These are phyloP conservation scores for Hydraecia micacea DNA, from an alignment of 2,888 invertebrate genomes.

Conservation along the genomic window DNA sequence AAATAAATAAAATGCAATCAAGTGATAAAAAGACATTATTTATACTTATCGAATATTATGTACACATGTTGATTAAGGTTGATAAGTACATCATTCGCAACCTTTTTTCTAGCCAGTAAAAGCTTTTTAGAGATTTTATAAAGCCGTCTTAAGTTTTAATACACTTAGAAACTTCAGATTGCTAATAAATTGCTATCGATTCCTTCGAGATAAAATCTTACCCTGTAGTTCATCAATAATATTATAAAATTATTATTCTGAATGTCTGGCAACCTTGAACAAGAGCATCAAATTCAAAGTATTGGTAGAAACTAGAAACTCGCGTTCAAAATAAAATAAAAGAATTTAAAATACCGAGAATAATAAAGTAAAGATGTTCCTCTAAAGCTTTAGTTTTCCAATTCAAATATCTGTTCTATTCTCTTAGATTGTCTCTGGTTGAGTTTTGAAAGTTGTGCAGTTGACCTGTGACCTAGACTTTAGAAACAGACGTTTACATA, in stretches of 20 bases:
- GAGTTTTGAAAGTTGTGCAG: conserved; percentile 34
- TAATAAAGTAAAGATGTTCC: neutral
- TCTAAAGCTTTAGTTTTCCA: conserved; percentile 12
- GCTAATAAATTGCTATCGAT: neutral
- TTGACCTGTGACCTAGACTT: conserved; percentile 39
- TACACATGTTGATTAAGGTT: neutral
- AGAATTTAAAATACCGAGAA: neutral
- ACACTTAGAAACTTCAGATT: neutral
- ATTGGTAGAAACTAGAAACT: neutral
- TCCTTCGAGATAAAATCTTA: neutral
- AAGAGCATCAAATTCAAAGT: neutral
- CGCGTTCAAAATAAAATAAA: conserved; percentile 2
- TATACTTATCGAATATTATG: neutral
- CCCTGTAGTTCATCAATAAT: neutral
- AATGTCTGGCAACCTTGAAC: neutral
- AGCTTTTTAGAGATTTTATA: neutral
- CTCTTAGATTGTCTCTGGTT: conserved; percentile 26
- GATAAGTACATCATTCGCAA: neutral
- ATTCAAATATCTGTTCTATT: conserved; percentile 24
- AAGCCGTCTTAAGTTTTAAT: neutral
- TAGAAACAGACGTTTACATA: conserved; percentile 6
- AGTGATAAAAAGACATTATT: neutral
- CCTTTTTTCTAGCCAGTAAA: neutral
- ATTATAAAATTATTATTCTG: neutral
- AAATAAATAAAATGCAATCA: neutral